Evolutionary conservation across 2,888 invertebrate genomes (phyloP).

Genomic region (Tetramorium bicarinatum): DNA sequence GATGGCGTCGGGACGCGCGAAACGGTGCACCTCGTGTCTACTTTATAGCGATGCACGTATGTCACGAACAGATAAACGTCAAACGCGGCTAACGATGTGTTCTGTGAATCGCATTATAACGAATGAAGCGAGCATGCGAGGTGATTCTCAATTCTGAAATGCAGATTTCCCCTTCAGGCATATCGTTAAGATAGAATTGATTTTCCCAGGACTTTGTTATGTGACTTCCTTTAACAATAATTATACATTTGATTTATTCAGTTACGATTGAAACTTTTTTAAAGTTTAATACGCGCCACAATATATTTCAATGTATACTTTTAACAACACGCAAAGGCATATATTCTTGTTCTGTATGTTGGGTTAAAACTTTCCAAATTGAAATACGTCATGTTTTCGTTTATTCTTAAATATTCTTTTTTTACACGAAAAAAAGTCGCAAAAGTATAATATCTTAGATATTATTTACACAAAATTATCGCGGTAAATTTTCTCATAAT

Average conservation of each 20-base stretch:
- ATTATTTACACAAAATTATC: background rate
- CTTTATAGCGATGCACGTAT: constrained; percentile 61
- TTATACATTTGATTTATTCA: background rate
- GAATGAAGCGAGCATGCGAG: background rate
- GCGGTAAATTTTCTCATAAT: background rate
- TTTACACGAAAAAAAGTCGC: background rate
- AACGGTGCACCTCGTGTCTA: constrained; percentile 38
- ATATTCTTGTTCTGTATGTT: background rate
- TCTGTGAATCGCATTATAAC: constrained; percentile 40
- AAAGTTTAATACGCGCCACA: background rate
- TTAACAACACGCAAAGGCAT: background rate
- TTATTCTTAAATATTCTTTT: background rate
- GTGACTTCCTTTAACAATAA: background rate
- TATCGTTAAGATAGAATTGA: background rate
- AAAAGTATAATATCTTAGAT: background rate
- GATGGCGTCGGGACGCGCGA: background rate
- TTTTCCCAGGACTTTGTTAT: background rate
- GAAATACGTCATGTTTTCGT: background rate
- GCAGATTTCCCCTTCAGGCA: background rate
- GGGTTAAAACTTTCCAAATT: background rate
- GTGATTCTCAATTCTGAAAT: background rate
- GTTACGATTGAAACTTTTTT: constrained; percentile 1
- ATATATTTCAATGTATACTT: background rate
- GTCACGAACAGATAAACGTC: constrained; percentile 73
- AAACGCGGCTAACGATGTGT: constrained; percentile 29